Conservation (phyloP, 2,888 invertebrate species). For the Gibbula magus region DNA sequence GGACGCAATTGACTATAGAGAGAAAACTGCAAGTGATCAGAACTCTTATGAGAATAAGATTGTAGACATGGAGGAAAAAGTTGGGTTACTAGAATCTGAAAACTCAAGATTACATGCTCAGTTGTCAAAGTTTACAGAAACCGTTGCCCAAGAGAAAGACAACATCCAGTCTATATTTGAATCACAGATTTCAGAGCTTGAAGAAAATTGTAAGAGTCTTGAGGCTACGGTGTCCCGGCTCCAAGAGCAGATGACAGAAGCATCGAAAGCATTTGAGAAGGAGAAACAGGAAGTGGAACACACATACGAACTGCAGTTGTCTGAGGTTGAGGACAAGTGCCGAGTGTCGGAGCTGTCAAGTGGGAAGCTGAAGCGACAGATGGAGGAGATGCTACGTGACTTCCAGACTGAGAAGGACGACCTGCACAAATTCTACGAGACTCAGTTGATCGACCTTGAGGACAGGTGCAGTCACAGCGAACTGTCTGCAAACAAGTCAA, state of each 20-base stretch:
- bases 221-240: constrained; percentile 35
- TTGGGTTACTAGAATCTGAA: constrained; percentile 34
- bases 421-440: constrained; percentile 35
- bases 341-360: constrained; percentile 38
- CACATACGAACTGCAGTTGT: constrained; percentile 40
- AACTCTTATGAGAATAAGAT: constrained; percentile 37
- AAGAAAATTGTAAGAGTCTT: constrained; percentile 36
- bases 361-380: constrained; percentile 36
- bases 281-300: constrained; percentile 39
- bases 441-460: constrained; percentile 42
- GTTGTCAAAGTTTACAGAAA: constrained; percentile 29
- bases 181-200: constrained; percentile 36
- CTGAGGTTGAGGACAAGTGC: constrained; percentile 41
- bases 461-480: constrained; percentile 36
- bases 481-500: neutral
- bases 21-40: constrained; percentile 28
- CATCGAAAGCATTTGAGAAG: constrained; percentile 23
- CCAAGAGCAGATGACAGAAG: constrained; percentile 33
- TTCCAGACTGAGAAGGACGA: constrained; percentile 35
- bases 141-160: constrained; percentile 36
- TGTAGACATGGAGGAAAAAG: constrained; percentile 37
- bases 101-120: constrained; percentile 32
- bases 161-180: constrained; percentile 40
- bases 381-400: constrained; percentile 44
- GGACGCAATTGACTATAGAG: constrained; percentile 1